Evolutionary conservation across 2,888 invertebrate genomes (phyloP), one percentile per base, ranked within the genome.

Genomic region (Tachina lurida): DNA sequence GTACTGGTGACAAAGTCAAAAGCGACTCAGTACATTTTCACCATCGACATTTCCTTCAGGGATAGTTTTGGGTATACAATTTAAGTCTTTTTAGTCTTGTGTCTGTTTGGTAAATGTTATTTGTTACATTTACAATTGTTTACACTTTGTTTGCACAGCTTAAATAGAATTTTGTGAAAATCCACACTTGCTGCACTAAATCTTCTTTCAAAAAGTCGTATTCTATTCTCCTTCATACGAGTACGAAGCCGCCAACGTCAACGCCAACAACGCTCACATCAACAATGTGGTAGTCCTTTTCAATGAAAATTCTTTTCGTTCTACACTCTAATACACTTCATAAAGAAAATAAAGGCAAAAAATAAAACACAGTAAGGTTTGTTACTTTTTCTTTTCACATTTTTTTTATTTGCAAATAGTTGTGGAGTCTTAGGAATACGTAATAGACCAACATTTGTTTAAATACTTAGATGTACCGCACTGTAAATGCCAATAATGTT

Each of bases 151-250:
- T 85, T 82, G 81, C 73, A 79, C 75, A 75, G 83, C 83, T 84
- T 83, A 88, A 86, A 87, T 84, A 87, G 87, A 87, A 88, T 84
- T 86, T 86, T 68, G 83, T 87, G 86, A 77, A 87, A 88, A 88
- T 87, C 80, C 85, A 84, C 87, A 88, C 84, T 87, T 87, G 87
- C 79, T 65, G 84, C 81, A 41, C 65, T 76, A 82, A 84, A 76
- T 87, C 86, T 86, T 86, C 79, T 83, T 86, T 31, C 52, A 85
- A 83, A 85, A 83, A 71, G 71, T 83, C 76, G 83, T 83, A 43
- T 39, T 56, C n/a, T 62, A 74, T 52, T 68, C 54, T 68, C 54
- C 70, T 54, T 75, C 65, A 68, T 19, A 63, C 47, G 31, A 79
- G 62, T 19, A 63, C 47, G 31, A 79, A 71, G 74, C 47, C 79